These are phyloP conservation scores for Drosophila kambysellisi DNA, from an alignment of 2,888 invertebrate species.

Conservation along the genomic window DNA sequence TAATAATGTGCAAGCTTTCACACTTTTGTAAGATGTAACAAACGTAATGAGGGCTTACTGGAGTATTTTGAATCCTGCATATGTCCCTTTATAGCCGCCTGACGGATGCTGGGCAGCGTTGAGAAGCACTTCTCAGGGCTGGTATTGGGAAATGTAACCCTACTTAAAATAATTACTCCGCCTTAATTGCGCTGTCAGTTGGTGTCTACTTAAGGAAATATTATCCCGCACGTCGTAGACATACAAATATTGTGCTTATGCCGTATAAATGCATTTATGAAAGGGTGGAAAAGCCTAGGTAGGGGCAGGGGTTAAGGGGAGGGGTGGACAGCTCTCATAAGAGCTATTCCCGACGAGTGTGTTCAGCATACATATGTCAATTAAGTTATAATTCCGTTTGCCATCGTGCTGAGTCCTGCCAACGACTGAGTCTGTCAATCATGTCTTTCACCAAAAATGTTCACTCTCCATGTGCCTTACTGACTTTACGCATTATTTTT, in stretches of 20 bases:
- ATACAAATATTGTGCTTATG: conserved; percentile 62
- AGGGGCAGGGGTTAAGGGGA: background rate
- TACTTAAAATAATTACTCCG: conserved; percentile 80
- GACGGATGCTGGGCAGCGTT: conserved; percentile 21
- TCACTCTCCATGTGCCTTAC: conserved; percentile 60
- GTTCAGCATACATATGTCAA: conserved; percentile 76
- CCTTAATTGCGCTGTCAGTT: conserved; percentile 82
- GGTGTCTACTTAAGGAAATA: conserved; percentile 81
- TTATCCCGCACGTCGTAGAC: conserved; percentile 68
- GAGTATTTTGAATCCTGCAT: conserved; percentile 1
- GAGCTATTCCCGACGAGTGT: conserved; percentile 59
- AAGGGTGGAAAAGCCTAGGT: conserved; percentile 46
- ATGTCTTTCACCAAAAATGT: conserved; percentile 57
- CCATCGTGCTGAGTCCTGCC: conserved; percentile 65
- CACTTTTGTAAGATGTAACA: background rate
- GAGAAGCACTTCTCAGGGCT: conserved; percentile 33
- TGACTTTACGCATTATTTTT: conserved; percentile 60
- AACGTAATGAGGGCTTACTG: background rate
- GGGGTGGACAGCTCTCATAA: conserved; percentile 13
- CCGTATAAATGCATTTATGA: conserved; percentile 43
- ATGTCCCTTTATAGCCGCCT: background rate
- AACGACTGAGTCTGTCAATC: conserved; percentile 71
- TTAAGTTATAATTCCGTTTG: conserved; percentile 79
- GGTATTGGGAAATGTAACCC: conserved; percentile 76
- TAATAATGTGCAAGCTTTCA: background rate